These are phyloP conservation scores for Notodonta ziczac DNA, from an alignment of 2,888 invertebrate genomes.

Conservation along the genomic window DNA sequence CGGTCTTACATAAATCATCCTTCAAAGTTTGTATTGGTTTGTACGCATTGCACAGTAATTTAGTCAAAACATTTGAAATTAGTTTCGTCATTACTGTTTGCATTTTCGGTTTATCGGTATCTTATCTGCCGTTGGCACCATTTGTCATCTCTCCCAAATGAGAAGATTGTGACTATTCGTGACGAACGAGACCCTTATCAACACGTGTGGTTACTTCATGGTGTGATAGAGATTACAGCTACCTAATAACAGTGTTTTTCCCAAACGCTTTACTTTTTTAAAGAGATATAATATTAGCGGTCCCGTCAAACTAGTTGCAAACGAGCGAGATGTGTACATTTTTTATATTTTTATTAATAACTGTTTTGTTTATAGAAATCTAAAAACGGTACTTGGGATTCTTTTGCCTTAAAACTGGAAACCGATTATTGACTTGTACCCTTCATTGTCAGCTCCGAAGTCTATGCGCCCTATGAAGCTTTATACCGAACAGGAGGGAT, in stretches of 20 bases:
- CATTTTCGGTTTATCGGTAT: background rate
- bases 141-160: background rate
- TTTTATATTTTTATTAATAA: background rate
- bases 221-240: background rate
- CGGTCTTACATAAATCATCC: background rate
- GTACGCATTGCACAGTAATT: background rate
- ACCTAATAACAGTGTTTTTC: background rate
- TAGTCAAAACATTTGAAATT: background rate
- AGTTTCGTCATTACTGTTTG: background rate
- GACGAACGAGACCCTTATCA: background rate
- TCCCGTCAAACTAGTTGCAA: background rate
- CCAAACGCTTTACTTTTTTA: background rate
- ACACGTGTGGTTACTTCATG: background rate
- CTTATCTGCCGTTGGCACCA: background rate
- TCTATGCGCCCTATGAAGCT: too few species aligned
- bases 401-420: too few species aligned
- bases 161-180: background rate
- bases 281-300: background rate
- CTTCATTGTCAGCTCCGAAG: too few species aligned
- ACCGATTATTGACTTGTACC: too few species aligned
- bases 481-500: too few species aligned
- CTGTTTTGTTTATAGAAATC: too few species aligned
- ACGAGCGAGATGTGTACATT: constrained; percentile 8
- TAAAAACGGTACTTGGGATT: too few species aligned
- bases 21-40: background rate